These are phyloP conservation scores for Myathropa florea DNA, from an alignment of 2,888 invertebrate genomes.

Conservation along the genomic window DNA sequence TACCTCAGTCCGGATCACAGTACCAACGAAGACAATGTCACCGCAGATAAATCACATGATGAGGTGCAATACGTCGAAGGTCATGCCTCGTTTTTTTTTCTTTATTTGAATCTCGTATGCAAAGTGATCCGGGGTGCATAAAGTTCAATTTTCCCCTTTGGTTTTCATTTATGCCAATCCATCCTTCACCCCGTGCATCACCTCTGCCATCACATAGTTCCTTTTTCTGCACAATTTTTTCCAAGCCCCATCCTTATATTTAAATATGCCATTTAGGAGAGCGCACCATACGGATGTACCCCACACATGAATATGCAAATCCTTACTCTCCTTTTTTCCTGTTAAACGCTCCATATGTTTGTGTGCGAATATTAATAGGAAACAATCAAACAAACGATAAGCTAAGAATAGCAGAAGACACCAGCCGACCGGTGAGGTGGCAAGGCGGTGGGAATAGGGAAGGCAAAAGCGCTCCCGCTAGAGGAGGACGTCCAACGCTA, in stretches of 20 bases:
- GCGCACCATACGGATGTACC: background rate
- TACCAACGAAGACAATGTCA: slow-evolving; percentile 28
- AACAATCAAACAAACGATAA: slow-evolving; percentile 65
- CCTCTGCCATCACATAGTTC: background rate
- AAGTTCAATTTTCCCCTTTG: slow-evolving; percentile 42
- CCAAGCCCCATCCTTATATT: slow-evolving; percentile 11
- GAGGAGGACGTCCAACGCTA: slow-evolving; percentile 19
- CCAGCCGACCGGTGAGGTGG: slow-evolving; percentile 16
- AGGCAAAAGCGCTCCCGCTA: slow-evolving; percentile 11
- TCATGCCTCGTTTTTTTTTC: slow-evolving; percentile 22
- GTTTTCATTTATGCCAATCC: slow-evolving; percentile 1
- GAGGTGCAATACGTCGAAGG: slow-evolving; percentile 59
- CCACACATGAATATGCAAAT: slow-evolving; percentile 57
- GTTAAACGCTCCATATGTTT: slow-evolving; percentile 35
- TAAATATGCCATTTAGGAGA: slow-evolving; percentile 39
- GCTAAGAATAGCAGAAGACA: slow-evolving; percentile 58
- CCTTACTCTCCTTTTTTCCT: slow-evolving; percentile 4
- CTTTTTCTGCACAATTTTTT: background rate
- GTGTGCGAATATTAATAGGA: slow-evolving; percentile 67
- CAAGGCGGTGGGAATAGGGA: background rate
- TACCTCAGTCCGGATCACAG: background rate
- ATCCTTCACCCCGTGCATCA: background rate
- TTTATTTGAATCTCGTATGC: slow-evolving; percentile 39
- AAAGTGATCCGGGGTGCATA: slow-evolving; percentile 39
- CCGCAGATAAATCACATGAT: slow-evolving; percentile 53